Evolutionary conservation across 1,140 invertebrate species (phyloP).

Genomic region (Pantala flavescens): DNA sequence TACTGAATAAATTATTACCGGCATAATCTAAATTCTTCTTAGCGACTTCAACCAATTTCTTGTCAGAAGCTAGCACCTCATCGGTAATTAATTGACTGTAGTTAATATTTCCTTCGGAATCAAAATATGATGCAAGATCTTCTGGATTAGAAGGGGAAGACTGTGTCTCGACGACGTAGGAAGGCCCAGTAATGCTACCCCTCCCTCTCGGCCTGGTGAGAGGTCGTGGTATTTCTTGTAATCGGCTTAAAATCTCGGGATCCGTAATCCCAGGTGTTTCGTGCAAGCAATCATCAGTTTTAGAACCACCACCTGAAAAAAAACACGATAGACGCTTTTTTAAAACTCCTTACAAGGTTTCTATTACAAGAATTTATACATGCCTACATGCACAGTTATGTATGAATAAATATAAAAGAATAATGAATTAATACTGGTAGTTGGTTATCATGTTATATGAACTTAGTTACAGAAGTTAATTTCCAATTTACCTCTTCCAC

Average conservation of each 20-base stretch:
- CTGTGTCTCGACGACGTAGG: constrained; percentile 11
- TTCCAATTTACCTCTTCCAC: constrained; percentile 50
- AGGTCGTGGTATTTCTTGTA: constrained; percentile 47
- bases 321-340: no score
- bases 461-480: neutral
- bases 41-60: constrained; percentile 63
- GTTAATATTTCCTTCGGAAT: constrained; percentile 57
- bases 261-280: constrained; percentile 53
- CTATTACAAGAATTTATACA: no score
- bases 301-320: constrained; percentile 34
- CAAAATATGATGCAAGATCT: constrained; percentile 42
- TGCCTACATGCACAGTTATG: no score
- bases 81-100: constrained; percentile 71
- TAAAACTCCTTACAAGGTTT: no score
- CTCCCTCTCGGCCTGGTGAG: constrained; percentile 40
- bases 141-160: constrained; percentile 13
- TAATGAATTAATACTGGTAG: no score
- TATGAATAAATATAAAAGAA: no score
- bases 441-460: no score
- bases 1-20: constrained; percentile 37
- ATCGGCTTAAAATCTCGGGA: constrained; percentile 50
- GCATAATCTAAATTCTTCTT: constrained; percentile 76
- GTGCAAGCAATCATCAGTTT: constrained; percentile 43
- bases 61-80: constrained; percentile 72
- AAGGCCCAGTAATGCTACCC: neutral